Conservation (phyloP, 2,797 vertebrate species). For the Selene dorsalis region DNA sequence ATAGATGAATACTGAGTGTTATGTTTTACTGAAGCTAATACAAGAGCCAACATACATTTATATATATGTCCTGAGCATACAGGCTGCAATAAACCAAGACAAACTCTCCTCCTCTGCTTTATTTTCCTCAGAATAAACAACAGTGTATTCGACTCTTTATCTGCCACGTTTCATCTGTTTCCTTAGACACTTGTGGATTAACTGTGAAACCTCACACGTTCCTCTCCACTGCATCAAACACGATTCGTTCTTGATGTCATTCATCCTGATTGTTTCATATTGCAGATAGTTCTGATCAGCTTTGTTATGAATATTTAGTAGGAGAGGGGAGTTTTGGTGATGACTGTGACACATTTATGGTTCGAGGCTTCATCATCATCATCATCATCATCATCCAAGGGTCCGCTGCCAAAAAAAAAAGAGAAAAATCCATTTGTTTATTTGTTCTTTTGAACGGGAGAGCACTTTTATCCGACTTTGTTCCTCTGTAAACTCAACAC, state of each 20-base stretch:
- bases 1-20: not conserved
- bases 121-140: not conserved
- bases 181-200: conserved; percentile 3
- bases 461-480: conserved; percentile 62
- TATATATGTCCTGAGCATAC: not conserved
- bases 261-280: conserved; percentile 9
- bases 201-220: conserved; percentile 38
- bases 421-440: conserved; percentile 64
- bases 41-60: not conserved
- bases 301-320: conserved; percentile 59
- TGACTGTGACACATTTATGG: conserved; percentile 53
- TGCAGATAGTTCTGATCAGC: conserved; percentile 57
- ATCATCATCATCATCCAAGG: conserved; percentile 51
- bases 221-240: conserved; percentile 57
- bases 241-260: conserved; percentile 44
- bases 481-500: conserved; percentile 62
- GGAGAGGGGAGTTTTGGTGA: conserved; percentile 43
- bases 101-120: not conserved
- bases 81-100: not conserved
- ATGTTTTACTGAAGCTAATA: not conserved
- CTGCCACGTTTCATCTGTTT: conserved; percentile 9
- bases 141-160: not conserved
- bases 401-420: conserved; percentile 34
- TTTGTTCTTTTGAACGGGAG: conserved; percentile 64
- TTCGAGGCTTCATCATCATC: conserved; percentile 49